Conservation (phyloP, 2,797 vertebrate species). For the Clarias fuscus region DNA sequence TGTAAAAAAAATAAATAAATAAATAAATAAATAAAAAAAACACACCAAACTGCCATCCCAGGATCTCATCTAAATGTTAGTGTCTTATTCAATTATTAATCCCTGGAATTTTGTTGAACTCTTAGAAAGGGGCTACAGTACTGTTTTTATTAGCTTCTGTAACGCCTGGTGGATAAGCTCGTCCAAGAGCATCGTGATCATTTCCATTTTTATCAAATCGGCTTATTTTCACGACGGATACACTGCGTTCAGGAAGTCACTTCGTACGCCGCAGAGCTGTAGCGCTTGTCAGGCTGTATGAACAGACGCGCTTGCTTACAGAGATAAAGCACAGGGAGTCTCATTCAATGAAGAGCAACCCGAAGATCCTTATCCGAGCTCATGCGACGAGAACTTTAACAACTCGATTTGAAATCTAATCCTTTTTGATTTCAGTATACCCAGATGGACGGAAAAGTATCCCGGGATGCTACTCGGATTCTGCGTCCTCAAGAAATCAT, state of each 20-base stretch:
- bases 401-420: conserved; percentile 16
- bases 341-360: conserved; percentile 16
- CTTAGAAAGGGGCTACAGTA: conserved; percentile 62
- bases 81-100: conserved; percentile 90
- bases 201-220: conserved; percentile 62
- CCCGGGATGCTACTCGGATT: background rate
- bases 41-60: conserved; percentile 71
- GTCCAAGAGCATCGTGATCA: conserved; percentile 58
- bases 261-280: conserved; percentile 19
- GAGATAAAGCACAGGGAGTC: conserved; percentile 38
- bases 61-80: conserved; percentile 79
- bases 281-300: conserved; percentile 35
- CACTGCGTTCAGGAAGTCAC: conserved; percentile 34
- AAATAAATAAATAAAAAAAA: background rate
- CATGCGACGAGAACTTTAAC: background rate
- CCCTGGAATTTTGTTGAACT: conserved; percentile 72
- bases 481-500: background rate
- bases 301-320: conserved; percentile 30
- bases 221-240: conserved; percentile 40
- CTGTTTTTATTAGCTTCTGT: conserved; percentile 61
- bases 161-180: conserved; percentile 49
- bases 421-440: conserved; percentile 18
- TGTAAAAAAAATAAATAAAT: conserved; percentile 49
- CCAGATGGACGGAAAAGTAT: background rate
- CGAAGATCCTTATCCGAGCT: conserved; percentile 17